phyloP scores from a whole-genome alignment of 2,797 vertebrate genomes.

The Poecilia velifera region DNA sequence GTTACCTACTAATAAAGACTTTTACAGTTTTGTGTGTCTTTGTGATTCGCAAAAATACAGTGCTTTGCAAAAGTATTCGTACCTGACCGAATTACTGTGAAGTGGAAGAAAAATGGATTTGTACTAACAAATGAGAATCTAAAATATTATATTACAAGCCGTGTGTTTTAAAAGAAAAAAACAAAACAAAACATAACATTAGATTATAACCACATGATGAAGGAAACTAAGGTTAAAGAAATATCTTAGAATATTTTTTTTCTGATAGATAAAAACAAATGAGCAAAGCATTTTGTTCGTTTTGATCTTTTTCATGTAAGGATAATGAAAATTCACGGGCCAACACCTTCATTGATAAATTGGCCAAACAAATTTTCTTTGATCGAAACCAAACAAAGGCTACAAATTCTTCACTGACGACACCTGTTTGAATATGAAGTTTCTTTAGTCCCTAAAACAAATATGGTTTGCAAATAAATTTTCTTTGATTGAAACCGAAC shows the following conservation, averaged over 20 bases:
- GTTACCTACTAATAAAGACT: conserved; percentile 5
- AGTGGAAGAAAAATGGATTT: background rate
- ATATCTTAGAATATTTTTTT: background rate
- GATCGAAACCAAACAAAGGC: too few species aligned
- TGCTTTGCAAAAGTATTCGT: background rate
- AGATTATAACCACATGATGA: background rate
- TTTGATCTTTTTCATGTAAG: background rate
- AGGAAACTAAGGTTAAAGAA: background rate
- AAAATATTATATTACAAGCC: background rate
- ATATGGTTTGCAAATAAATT: too few species aligned
- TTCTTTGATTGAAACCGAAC: too few species aligned
- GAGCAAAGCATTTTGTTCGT: background rate
- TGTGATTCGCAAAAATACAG: background rate
- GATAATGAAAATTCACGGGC: background rate
- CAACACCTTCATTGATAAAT: background rate
- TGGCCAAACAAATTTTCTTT: too few species aligned
- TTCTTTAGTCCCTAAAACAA: too few species aligned
- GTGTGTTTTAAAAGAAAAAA: background rate
- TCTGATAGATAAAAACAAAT: background rate
- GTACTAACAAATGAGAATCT: background rate
- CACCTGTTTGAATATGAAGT: too few species aligned
- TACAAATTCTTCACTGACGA: too few species aligned
- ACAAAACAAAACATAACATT: background rate
- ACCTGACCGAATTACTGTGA: background rate
- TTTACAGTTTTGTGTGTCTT: background rate